Conservation (phyloP, 1,140 invertebrate species). For the Yoshiicerus persimilis region DNA sequence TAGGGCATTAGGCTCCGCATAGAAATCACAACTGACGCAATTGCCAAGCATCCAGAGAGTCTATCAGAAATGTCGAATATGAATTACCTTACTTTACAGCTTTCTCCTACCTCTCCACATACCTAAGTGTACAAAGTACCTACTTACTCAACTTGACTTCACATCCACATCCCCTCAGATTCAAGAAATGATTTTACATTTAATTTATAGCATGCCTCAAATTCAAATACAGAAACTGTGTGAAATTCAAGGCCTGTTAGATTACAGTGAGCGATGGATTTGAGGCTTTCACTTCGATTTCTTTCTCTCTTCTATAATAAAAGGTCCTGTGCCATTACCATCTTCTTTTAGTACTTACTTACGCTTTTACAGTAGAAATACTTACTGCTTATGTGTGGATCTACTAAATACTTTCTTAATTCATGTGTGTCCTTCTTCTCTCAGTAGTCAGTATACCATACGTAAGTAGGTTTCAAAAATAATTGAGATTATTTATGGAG, state of each 20-base stretch:
- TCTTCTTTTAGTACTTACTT: no score
- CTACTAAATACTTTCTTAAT: no score
- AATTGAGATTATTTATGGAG: no score
- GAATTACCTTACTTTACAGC: background rate
- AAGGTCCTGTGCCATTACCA: background rate
- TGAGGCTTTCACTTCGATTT: background rate
- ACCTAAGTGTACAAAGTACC: background rate
- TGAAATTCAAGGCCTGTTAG: background rate
- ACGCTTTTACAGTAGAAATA: no score
- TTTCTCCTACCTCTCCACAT: background rate
- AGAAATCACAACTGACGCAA: background rate
- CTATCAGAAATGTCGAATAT: background rate
- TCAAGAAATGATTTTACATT: background rate
- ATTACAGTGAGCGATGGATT: background rate
- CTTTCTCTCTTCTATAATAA: background rate
- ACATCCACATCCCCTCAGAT: background rate
- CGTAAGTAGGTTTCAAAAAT: no score
- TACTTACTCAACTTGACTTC: background rate
- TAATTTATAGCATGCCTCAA: background rate
- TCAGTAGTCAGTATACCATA: no score
- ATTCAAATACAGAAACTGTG: background rate
- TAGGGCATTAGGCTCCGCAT: background rate
- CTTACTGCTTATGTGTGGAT: no score
- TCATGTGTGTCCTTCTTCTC: no score
- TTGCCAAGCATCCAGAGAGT: background rate